These are phyloP conservation scores for Hippocampus kuda DNA, from an alignment of 2,797 vertebrate species.

Conservation along the genomic window DNA sequence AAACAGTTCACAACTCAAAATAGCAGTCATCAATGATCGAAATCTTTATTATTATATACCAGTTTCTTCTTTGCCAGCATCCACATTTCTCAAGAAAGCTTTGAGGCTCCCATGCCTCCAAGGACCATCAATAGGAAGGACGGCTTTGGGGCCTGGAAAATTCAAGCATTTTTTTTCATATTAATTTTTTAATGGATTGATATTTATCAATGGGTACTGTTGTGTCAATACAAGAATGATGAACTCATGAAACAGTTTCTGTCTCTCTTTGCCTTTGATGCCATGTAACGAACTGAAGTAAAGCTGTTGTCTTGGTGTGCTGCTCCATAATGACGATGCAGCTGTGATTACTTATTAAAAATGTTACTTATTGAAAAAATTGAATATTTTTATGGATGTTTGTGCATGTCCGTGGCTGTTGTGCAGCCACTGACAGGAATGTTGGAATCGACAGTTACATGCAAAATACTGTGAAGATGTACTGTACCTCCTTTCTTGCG, in stretches of 20 bases:
- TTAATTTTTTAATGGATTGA: background rate
- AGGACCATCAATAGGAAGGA: conserved; percentile 56
- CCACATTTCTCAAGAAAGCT: conserved; percentile 58
- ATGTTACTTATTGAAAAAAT: background rate
- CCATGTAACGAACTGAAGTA: too few relatives aligned
- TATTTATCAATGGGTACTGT: too few relatives aligned
- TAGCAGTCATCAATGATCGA: background rate
- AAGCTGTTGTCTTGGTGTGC: background rate
- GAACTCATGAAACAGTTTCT: background rate
- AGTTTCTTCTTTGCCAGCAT: conserved; percentile 54
- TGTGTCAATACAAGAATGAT: background rate
- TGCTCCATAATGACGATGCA: background rate
- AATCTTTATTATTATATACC: conserved; percentile 31
- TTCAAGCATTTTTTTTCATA: background rate
- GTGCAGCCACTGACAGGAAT: background rate
- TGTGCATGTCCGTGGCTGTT: background rate
- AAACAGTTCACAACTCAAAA: background rate
- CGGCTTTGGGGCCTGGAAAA: conserved; percentile 48
- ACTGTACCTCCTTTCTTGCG: conserved; percentile 50
- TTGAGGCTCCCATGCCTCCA: conserved; percentile 59
- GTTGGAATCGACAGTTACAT: background rate
- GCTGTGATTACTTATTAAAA: background rate
- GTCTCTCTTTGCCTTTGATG: too few relatives aligned
- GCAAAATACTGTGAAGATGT: background rate
- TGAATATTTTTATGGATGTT: background rate